A percentile compares a stretch with the other conserved stretches of the same genome.
phyloP scores from a whole-genome alignment of 2,888 invertebrate genomes.

The Eremobia ochroleuca region DNA sequence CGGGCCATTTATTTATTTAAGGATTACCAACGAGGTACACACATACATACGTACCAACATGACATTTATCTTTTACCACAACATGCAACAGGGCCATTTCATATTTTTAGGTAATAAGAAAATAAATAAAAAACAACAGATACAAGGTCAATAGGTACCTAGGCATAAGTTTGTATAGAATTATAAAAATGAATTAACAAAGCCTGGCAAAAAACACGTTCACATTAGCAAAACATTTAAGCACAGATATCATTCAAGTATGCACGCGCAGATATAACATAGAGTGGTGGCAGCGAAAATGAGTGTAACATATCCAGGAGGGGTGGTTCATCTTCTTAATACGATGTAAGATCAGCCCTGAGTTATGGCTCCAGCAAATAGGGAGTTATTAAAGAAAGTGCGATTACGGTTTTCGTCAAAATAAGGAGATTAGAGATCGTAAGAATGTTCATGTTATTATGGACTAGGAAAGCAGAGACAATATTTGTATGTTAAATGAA shows the following conservation, averaged over 20 bases:
- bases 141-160: no score
- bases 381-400: conserved; percentile 81
- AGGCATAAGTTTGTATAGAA: not conserved
- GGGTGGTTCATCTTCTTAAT: conserved; percentile 86
- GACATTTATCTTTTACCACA: no score
- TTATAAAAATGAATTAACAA: no score
- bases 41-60: no score
- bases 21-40: no score
- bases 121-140: no score
- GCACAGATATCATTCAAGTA: no score
- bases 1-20: no score
- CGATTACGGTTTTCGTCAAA: conserved; percentile 56
- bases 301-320: conserved; percentile 79
- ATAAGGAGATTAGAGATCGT: conserved; percentile 44
- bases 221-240: not conserved
- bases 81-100: no score
- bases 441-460: conserved; percentile 10
- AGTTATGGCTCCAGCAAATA: conserved; percentile 81
- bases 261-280: conserved; percentile 77
- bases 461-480: not conserved
- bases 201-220: not conserved
- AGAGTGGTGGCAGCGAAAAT: conserved; percentile 75
- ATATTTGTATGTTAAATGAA: not conserved
- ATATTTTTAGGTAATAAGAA: no score
- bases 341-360: conserved; percentile 86